Evolutionary conservation across 2,888 invertebrate genomes (phyloP).

Genomic region (Steromphala cineraria): DNA sequence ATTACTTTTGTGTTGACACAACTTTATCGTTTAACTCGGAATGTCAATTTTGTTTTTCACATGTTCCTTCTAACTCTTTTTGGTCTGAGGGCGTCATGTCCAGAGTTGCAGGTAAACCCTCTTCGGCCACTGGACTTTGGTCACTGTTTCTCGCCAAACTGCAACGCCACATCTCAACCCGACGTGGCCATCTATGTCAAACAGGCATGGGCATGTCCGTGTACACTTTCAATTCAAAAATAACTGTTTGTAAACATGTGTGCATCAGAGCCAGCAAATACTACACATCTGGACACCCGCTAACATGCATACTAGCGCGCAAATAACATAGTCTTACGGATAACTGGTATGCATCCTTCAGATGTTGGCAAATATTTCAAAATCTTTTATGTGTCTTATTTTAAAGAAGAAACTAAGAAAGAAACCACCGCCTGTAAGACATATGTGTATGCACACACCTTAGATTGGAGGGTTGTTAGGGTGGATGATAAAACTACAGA

Average conservation of each 20-base stretch:
- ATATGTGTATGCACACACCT: too few relatives aligned
- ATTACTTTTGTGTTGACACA: constrained; percentile 11
- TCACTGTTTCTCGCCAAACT: background rate
- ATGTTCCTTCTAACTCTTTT: background rate
- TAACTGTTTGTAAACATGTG: constrained; percentile 17
- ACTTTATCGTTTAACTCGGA: constrained; percentile 19
- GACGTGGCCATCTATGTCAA: background rate
- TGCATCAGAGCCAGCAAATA: background rate
- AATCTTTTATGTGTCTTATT: too few relatives aligned
- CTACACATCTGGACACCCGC: background rate
- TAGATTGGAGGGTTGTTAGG: too few relatives aligned
- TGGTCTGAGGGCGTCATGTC: background rate
- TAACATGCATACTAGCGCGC: background rate
- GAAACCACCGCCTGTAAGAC: too few relatives aligned
- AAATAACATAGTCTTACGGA: background rate
- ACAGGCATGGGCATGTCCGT: background rate
- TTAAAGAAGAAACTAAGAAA: too few relatives aligned
- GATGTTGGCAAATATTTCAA: background rate
- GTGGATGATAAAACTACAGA: too few relatives aligned
- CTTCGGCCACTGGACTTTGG: constrained; percentile 6
- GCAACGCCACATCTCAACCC: background rate
- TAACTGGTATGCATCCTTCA: background rate
- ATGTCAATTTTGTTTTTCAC: constrained; percentile 18
- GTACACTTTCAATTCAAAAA: constrained; percentile 17
- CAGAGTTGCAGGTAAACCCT: background rate